Conservation (phyloP, 1,140 invertebrate genomes). For the Lucilia sericata region DNA sequence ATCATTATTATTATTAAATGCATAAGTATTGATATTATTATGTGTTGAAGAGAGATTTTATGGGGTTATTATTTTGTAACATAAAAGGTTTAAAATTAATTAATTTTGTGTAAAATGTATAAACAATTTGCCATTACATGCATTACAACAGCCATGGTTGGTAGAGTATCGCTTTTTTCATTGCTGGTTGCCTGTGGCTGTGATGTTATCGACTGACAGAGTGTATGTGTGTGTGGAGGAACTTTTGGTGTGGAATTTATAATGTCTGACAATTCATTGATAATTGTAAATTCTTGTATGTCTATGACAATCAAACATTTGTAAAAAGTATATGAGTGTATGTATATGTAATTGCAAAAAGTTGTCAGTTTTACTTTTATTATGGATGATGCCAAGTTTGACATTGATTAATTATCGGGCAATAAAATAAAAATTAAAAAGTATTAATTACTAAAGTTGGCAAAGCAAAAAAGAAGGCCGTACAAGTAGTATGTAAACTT, state of each 20-base stretch:
- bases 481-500: no score
- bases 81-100: conserved; percentile 28
- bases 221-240: background rate
- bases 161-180: background rate
- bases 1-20: conserved; percentile 30
- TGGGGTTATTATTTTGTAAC: conserved; percentile 17
- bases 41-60: conserved; percentile 26
- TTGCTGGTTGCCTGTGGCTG: no score
- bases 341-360: no score
- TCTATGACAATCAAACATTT: background rate
- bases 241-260: background rate
- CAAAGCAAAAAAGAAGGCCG: no score
- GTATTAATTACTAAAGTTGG: no score
- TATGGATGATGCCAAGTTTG: background rate
- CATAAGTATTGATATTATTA: conserved; percentile 21
- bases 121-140: background rate
- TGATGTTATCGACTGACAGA: background rate
- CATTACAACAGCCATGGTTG: background rate
- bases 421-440: no score
- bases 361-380: no score
- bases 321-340: no score
- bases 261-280: conserved; percentile 5
- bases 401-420: background rate
- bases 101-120: conserved; percentile 27
- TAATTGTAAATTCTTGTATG: conserved; percentile 7